phyloP scores from a whole-genome alignment of 2,797 vertebrate species.

The Uromys caudimaculatus region DNA sequence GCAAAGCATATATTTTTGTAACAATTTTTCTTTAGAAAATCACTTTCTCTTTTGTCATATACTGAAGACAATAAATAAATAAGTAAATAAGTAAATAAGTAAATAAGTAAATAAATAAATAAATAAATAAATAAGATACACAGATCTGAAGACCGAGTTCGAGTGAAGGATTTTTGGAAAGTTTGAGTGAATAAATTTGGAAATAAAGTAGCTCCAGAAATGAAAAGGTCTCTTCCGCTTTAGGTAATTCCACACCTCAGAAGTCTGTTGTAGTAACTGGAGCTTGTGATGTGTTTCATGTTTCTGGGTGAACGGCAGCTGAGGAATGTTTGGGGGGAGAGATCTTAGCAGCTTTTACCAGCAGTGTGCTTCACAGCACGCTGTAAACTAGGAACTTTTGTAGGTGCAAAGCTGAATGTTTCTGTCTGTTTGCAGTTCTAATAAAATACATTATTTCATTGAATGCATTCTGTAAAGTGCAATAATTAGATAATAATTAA shows the following conservation, averaged over 20 bases:
- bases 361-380: not conserved
- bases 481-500: constrained; percentile 63
- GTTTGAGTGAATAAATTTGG: not conserved
- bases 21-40: not conserved
- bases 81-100: not conserved
- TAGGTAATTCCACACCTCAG: not conserved
- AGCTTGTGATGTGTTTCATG: not conserved
- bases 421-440: not conserved
- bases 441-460: not conserved
- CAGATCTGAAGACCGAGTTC: not conserved
- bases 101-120: not conserved
- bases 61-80: not conserved
- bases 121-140: not conserved
- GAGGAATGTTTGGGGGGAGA: not conserved
- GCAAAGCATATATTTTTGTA: not conserved
- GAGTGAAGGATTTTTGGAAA: not conserved
- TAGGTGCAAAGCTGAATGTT: not conserved
- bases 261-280: not conserved
- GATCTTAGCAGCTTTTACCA: not conserved
- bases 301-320: not conserved
- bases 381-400: not conserved
- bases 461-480: not conserved
- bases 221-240: not conserved
- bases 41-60: not conserved
- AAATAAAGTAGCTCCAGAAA: constrained; percentile 34